phyloP scores from a whole-genome alignment of 2,888 invertebrate genomes.

The Oxyteleia sp. region DNA sequence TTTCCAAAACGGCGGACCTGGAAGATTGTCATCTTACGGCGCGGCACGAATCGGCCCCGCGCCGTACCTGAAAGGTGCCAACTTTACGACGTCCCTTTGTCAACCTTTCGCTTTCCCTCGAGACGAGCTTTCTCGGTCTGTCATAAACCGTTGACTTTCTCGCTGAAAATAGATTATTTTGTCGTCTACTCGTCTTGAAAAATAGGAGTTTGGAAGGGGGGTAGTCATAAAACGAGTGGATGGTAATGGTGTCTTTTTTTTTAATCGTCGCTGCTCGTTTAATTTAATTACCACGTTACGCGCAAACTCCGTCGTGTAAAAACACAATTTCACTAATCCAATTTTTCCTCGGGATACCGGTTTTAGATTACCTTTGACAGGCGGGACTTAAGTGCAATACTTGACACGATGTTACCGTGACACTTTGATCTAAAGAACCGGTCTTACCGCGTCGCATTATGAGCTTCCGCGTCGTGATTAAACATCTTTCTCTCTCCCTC shows the following conservation, averaged over 20 bases:
- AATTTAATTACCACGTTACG: slow-evolving; percentile 40
- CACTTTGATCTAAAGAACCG: slow-evolving; percentile 75
- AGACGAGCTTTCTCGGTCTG: slow-evolving; percentile 20
- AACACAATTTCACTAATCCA: slow-evolving; percentile 59
- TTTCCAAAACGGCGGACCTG: no score
- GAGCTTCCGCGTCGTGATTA: slow-evolving; percentile 76
- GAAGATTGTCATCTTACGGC: no score
- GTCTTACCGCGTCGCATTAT: slow-evolving; percentile 73
- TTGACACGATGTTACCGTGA: slow-evolving; percentile 68
- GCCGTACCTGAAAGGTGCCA: no score
- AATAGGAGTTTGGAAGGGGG: not conserved
- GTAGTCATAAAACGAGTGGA: no score
- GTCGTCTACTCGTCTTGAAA: slow-evolving; percentile 39
- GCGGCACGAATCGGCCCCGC: no score
- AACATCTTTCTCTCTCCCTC: slow-evolving; percentile 44
- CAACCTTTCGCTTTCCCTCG: slow-evolving; percentile 53
- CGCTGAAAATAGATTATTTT: slow-evolving; percentile 43
- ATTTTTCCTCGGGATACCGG: slow-evolving; percentile 51
- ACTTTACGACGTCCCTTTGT: slow-evolving; percentile 36
- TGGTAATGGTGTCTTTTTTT: slow-evolving; percentile 1
- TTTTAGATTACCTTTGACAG: slow-evolving; percentile 67
- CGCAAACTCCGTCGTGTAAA: slow-evolving; percentile 35
- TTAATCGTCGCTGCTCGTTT: slow-evolving; percentile 9
- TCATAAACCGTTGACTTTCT: slow-evolving; percentile 55
- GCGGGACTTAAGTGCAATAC: slow-evolving; percentile 64